These are phyloP conservation scores for Cricetomys ansorgei DNA, from an alignment of 2,113 vertebrate genomes.

Conservation along the genomic window DNA sequence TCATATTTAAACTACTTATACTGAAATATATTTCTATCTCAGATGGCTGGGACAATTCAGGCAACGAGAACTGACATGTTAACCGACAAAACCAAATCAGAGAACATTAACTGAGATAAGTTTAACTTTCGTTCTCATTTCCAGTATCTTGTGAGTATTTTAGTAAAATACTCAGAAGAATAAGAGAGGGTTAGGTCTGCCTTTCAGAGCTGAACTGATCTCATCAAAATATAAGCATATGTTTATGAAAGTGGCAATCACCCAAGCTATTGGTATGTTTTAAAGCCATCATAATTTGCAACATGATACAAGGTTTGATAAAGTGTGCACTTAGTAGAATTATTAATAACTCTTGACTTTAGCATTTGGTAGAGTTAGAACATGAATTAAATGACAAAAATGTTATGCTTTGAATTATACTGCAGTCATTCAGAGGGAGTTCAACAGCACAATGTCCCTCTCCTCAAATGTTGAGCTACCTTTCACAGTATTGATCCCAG, in stretches of 20 bases:
- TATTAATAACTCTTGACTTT: slow-evolving; percentile 2
- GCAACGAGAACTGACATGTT: neutral
- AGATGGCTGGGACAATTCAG: neutral
- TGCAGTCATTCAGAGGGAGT: neutral
- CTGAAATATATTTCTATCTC: neutral
- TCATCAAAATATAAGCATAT: neutral
- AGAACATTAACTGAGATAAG: neutral
- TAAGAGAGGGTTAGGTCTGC: neutral
- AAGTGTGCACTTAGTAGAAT: neutral
- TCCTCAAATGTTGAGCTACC: neutral
- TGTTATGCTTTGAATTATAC: neutral
- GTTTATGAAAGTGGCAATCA: neutral
- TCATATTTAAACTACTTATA: neutral
- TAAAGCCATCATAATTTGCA: neutral
- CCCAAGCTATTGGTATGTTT: neutral
- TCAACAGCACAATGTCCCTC: fast-evolving
- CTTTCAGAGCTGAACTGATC: neutral
- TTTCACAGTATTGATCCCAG: neutral
- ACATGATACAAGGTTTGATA: neutral
- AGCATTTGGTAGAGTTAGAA: neutral
- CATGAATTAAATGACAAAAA: neutral
- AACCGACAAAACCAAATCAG: neutral
- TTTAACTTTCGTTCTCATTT: neutral
- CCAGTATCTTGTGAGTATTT: neutral
- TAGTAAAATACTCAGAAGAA: neutral